These are phyloP conservation scores for Drosophila takahashii DNA, from an alignment of 1,140 invertebrate species.

Conservation along the genomic window DNA sequence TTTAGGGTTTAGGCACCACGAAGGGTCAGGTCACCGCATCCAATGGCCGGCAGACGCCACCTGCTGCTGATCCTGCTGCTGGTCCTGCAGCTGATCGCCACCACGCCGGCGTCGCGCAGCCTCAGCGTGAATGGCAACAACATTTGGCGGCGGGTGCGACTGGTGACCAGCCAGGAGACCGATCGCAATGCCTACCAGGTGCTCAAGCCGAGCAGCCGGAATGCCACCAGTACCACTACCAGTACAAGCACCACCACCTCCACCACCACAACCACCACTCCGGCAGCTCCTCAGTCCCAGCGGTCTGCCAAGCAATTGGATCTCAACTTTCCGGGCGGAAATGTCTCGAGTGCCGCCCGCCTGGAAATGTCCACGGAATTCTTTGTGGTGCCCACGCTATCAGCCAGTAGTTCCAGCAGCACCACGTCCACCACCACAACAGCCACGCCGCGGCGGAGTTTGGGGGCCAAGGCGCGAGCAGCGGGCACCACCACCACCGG, in stretches of 20 bases:
- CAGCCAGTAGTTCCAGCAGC: conserved; percentile 34
- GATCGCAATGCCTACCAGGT: conserved; percentile 71
- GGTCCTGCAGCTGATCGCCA: conserved; percentile 64
- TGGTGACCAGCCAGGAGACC: conserved; percentile 66
- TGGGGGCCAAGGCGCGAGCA: conserved; percentile 65
- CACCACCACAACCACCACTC: conserved; percentile 34
- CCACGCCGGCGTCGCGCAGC: conserved; percentile 62
- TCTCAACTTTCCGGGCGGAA: conserved; percentile 57
- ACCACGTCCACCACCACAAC: conserved; percentile 27
- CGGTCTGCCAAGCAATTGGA: conserved; percentile 71
- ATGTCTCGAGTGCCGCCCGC: conserved; percentile 86
- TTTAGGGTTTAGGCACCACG: conserved; percentile 14
- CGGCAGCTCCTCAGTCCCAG: conserved; percentile 13
- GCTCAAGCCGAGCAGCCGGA: conserved; percentile 52
- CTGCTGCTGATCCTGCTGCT: conserved; percentile 61
- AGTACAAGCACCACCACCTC: conserved; percentile 18
- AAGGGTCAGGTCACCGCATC: conserved; percentile 28
- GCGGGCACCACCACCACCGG: conserved; percentile 58
- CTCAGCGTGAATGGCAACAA: conserved; percentile 64
- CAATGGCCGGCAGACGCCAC: conserved; percentile 71
- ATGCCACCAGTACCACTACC: conserved; percentile 26
- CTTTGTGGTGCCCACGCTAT: conserved; percentile 87
- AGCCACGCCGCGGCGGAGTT: conserved; percentile 56
- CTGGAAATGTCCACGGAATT: conserved; percentile 92
- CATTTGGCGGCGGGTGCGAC: conserved; percentile 70